Base-by-base conservation (phyloP, 2,113 vertebrate genomes). In the Anguilla rostrata region DNA sequence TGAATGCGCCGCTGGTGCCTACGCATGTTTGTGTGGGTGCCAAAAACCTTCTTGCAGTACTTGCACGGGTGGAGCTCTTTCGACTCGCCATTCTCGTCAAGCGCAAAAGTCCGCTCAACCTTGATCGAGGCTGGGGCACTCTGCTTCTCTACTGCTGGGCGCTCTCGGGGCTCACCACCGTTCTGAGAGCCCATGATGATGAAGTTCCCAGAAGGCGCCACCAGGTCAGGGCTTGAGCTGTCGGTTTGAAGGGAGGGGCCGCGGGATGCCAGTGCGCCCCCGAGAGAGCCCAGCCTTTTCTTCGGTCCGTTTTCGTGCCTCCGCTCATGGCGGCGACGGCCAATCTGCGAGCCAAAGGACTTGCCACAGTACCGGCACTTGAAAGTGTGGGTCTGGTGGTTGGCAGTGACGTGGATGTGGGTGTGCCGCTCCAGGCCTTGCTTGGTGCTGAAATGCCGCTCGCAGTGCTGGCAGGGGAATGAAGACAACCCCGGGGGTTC, bases 1-100 rank as follows among this genome's bases (percentile, higher is more conserved):
- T 99, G 98, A 87, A 97, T 96, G 86, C 97, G 94, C 0, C 96
- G 96, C 88, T 98, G 97, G 82, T 99, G 97, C 66, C 97, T 94
- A 9, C 96, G 91, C 94, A 97, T 96, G 83, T 97, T 97, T 20
- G 95, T 97, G 57, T 97, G 95, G 15, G 97, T 97, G 46, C 96
- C 97, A 89, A 98, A 99, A 29, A 97, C 94, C 89, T 99, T 98
- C 83, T 97, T 97, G 92, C 97, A 98, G 86, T 97, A 97, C 71
- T 96, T 97, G 93, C 97, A 98, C 0, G 96, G 95, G 84, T 98
- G 96, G 86, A 94, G 91, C 41, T 94, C 95, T 83, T 95, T 96
- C 49, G 92, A 91, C 34, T 94, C 95, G 16, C 92, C 94, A 11
- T 92, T 94, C 87, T 96, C 95, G 87, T 96, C 96, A 2, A 88